Conservation (phyloP, 2,888 invertebrate species). For the Calliopum simillimum region DNA sequence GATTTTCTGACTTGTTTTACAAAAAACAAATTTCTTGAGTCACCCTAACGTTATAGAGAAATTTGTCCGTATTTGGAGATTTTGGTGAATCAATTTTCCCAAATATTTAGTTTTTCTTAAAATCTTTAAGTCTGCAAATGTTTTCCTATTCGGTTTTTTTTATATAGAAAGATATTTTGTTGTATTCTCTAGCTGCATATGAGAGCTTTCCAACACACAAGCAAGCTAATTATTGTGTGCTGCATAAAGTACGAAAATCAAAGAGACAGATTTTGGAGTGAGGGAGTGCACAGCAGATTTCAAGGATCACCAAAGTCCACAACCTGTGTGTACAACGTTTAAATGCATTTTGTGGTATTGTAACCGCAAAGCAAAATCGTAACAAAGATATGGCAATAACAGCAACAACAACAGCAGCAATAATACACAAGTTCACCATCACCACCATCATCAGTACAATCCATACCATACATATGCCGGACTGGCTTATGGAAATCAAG, state of each 20-base stretch:
- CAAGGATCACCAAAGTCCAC: too few relatives aligned
- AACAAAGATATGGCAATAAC: not conserved
- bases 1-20: too few relatives aligned
- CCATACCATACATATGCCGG: not conserved
- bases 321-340: not conserved
- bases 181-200: not conserved
- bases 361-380: conserved; percentile 38
- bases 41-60: too few relatives aligned
- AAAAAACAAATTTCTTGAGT: too few relatives aligned
- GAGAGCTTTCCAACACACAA: conserved; percentile 33
- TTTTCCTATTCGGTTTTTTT: not conserved
- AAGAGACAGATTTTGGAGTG: too few relatives aligned
- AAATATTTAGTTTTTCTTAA: too few relatives aligned
- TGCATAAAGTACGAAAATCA: not conserved
- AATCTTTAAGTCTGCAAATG: too few relatives aligned
- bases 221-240: conserved; percentile 35
- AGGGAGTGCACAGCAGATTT: too few relatives aligned
- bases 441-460: not conserved
- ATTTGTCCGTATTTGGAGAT: too few relatives aligned
- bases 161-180: conserved; percentile 9
- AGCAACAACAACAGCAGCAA: too few relatives aligned
- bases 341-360: conserved; percentile 40
- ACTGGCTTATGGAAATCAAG: conserved; percentile 28
- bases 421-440: too few relatives aligned
- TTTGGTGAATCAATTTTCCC: too few relatives aligned